phyloP scores from a whole-genome alignment of 2,113 vertebrate genomes.

The Halcyon malimbica region DNA sequence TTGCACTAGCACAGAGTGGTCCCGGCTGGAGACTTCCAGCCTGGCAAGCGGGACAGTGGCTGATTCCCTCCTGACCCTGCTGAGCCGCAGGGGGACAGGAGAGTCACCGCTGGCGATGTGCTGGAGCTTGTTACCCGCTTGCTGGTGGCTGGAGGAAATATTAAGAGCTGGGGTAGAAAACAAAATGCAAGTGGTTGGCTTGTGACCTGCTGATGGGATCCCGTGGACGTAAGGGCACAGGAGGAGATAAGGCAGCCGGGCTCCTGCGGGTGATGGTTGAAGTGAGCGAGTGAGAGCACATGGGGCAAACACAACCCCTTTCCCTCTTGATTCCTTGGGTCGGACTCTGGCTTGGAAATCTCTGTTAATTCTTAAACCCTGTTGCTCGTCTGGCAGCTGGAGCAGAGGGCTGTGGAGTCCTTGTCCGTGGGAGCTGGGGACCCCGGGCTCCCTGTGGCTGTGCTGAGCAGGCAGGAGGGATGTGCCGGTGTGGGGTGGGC shows the following conservation, averaged over 20 bases:
- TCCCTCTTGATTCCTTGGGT: neutral
- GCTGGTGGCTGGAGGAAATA: neutral
- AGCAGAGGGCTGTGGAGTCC: fast-evolving
- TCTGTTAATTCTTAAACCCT: neutral
- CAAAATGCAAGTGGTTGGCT: neutral
- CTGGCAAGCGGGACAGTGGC: neutral
- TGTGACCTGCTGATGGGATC: neutral
- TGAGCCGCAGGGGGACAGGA: fast-evolving
- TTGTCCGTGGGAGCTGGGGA: fast-evolving
- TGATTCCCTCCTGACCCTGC: neutral
- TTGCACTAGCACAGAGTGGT: neutral
- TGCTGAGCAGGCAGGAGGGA: neutral
- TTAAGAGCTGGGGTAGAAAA: neutral
- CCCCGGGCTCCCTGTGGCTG: fast-evolving
- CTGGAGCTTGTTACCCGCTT: neutral
- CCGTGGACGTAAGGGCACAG: neutral
- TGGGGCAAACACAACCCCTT: neutral
- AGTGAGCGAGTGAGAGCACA: fast-evolving
- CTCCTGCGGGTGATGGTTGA: neutral
- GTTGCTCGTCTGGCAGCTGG: neutral
- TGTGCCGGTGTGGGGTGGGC: neutral
- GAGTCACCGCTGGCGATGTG: neutral
- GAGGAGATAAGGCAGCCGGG: constrained; percentile 8
- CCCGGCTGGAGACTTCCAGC: neutral
- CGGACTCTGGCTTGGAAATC: neutral